Evolutionary conservation across 2,113 vertebrate genomes (phyloP), one percentile per base, ranked within the genome.

Genomic region (Scopus umbretta): DNA sequence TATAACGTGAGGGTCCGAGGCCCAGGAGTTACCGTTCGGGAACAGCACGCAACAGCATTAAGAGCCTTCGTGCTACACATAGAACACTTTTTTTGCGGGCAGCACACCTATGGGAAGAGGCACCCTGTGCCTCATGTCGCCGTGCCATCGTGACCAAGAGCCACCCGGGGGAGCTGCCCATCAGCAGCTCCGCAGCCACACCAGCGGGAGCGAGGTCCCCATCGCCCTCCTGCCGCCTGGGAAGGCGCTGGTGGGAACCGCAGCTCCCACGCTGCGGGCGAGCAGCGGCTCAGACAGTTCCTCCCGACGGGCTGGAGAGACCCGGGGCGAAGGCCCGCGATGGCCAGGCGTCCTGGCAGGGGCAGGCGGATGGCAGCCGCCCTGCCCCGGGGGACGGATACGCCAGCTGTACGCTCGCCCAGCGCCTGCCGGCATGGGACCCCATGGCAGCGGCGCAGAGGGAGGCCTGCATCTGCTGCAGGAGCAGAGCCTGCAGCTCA

Each of bases 391-490:
- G 47, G 9, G 27, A 4, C 55, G 23, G 27, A 21, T 8, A 26
- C 21, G 9, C 38, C 38, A 25, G 67, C 67, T 29, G 15, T 7
- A 13, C 3, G 2, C 38, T 30, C 30, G 6, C 14, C 23, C 68
- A 32, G 70, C 40, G 10, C 20, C 38, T 17, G 43, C 43, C 13
- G 23, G 25, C 12, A 18, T 14, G 42, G 68, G 36, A 27, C 20
- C 30, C 40, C 16, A 3, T 10, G 2, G 58, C 38, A 55, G 10
- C 6, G 0, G 23, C 5, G 0, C 2, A 16, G 34, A 18, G 36
- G 25, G 2, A 43, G 52, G 26, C 26, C 56, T 1, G 4, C 4
- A 14, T 4, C 62, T 6, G 43, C 50, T 21, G 62, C 36, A 15
- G 32, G 10, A 49, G 61, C 47, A 9, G 14, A 18, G 40, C 27